Evolutionary conservation across 2,113 vertebrate species (phyloP).

Genomic region (Semicossyphus pulcher): DNA sequence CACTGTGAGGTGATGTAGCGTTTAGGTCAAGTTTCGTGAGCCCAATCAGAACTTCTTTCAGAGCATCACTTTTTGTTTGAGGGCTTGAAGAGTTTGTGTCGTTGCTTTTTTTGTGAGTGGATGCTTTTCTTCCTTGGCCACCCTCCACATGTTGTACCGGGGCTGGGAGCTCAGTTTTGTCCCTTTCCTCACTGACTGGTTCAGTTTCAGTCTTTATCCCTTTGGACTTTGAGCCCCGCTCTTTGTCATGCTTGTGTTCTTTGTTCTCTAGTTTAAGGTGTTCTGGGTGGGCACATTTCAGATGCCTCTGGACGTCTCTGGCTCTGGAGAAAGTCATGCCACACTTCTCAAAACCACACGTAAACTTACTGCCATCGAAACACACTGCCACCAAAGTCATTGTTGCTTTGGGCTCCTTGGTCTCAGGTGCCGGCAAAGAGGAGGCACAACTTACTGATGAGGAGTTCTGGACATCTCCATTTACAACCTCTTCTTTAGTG

Average conservation of each 20-base stretch:
- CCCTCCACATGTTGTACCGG: constrained; percentile 16
- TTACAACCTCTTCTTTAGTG: constrained; percentile 26
- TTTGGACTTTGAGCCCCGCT: constrained; percentile 66
- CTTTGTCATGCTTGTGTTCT: constrained; percentile 75
- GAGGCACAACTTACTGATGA: constrained; percentile 52
- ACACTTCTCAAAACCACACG: constrained; percentile 92
- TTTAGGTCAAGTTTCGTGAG: constrained; percentile 92
- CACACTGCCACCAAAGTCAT: constrained; percentile 86
- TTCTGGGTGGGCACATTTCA: constrained; percentile 89
- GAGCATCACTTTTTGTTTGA: constrained; percentile 80
- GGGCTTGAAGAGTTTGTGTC: constrained; percentile 39
- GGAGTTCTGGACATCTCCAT: constrained; percentile 37
- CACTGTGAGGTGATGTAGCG: constrained; percentile 72
- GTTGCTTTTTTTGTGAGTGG: constrained; percentile 17
- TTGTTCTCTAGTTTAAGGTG: constrained; percentile 87
- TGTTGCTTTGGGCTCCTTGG: constrained; percentile 66
- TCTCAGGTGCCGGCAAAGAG: constrained; percentile 27
- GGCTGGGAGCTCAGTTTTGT: constrained; percentile 29
- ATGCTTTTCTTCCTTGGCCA: constrained; percentile 44
- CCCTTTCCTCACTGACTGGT: constrained; percentile 40
- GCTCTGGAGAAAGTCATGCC: constrained; percentile 89
- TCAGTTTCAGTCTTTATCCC: constrained; percentile 51
- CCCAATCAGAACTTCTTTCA: constrained; percentile 90
- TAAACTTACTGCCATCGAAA: constrained; percentile 90
- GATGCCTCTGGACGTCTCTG: constrained; percentile 89